Evolutionary conservation across 2,888 invertebrate species (phyloP), one percentile per base, ranked within the genome.

Genomic region (Drosophila kuntzei): DNA sequence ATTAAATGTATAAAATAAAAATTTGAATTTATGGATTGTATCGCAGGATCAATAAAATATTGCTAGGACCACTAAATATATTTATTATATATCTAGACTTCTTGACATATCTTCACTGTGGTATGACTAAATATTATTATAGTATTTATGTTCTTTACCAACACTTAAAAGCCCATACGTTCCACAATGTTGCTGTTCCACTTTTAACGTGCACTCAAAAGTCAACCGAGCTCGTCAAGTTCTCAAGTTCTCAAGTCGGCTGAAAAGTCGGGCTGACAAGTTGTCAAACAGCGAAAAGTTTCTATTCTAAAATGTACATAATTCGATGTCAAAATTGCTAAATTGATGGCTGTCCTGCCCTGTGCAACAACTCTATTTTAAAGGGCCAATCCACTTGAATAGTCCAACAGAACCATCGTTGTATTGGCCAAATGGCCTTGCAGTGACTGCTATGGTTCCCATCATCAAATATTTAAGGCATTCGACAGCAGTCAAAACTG

Each of bases 381-480:
- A 50, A 22, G 49, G 36, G 49, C 60, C 64, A 53, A 60, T 67
- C 43, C 18, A 29, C 37, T 39, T 29, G 46, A 43, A 34, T 44
- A 65, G 66, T 51, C 37, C 32, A 61, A 46, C 53, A 55, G 53
- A 12, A n/a, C n/a, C 1, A 27, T 18, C 16, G 37, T 22, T 11
- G 14, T 37, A 16, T 29, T 47, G 6, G 34, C 51, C 54, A 25
- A 57, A 65, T 60, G 50, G 41, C 44, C 46, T 55, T 39, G 55
- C 55, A 69, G 57, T 57, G 74, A 53, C 76, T 85, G 82, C 55
- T 54, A 53, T 49, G 51, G 74, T 85, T 85, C 85, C 55, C 85
- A 89, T 76, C 79, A 89, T 85, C 43, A 88, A 85, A 87, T 73
- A 88, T 85, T 88, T 76, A 85, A 71, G 67, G 44, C 61, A 68